Base-by-base conservation (phyloP, 2,888 invertebrate species). In the Melanostoma scalare region DNA sequence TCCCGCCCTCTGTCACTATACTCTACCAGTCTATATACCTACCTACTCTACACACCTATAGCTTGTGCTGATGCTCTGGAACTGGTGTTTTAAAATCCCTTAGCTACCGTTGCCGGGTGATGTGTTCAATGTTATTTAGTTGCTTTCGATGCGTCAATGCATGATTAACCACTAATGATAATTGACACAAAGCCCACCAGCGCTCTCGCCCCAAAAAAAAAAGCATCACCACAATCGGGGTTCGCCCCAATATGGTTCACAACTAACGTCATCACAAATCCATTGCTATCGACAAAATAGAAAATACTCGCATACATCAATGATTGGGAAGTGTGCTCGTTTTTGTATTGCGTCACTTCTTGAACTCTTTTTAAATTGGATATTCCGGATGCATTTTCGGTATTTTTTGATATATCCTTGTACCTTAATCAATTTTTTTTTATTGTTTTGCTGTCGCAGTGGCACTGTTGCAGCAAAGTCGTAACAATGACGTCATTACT, bases 401-500 rank as follows among this genome's bases (percentile, higher is more conserved):
- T 9, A 9, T 35, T 30, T 5, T 36, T 6, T 63, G 20, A 33
- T 44, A 5, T 3, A 61, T 48, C 46, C 35, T 36, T 46, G 9
- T 2, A 63, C 20, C 6, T 36, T 36, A 20, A 4, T 6, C 48
- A 42, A 20, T 20, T 20, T 20, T 20, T 20, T 20, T 20, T 20
- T 20, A 20, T 20, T 35, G 52, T 10, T 53, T 53, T 72, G 46
- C 61, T 44, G 53, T 46, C 65, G 36, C 4, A 36, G 35, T 20
- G 63, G 56, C 61, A 61, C 56, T 50, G n/a, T 56, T 80, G 63
- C 79, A 68, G 55, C n/a, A 31, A 42, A 67, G 38, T 76, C 65
- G 40, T 67, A 55, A 67, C 46, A 60, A 55, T 81, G 81, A 81
- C 81, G 81, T 81, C 81, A 81, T 72, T 48, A 46, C 60, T 48